Percentiles rank a stretch among this genome's conserved stretches.
Conservation (phyloP, 2,888 invertebrate species). For the Leucoma salicis region DNA sequence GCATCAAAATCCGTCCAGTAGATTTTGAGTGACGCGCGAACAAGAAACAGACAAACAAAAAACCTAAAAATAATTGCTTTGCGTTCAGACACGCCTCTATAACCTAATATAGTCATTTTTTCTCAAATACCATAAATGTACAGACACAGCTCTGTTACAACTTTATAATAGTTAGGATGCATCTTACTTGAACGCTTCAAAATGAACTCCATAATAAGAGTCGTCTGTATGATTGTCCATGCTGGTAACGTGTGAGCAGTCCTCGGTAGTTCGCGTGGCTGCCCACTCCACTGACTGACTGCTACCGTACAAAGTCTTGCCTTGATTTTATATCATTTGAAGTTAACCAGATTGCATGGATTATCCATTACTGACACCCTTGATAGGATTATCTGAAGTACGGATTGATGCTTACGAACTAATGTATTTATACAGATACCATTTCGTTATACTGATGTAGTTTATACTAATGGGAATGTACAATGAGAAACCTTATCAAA, state of each 20-base stretch:
- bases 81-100: too few species aligned
- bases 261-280: slow-evolving; percentile 65
- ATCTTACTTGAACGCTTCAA: slow-evolving; percentile 68
- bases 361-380: slow-evolving; percentile 61
- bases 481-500: slow-evolving; percentile 33
- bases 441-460: not conserved
- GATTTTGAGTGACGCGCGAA: too few species aligned
- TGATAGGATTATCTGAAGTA: slow-evolving; percentile 72
- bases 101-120: too few species aligned
- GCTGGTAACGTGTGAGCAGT: slow-evolving; percentile 62
- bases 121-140: too few species aligned
- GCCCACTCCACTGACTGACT: slow-evolving; percentile 77
- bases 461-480: slow-evolving; percentile 8
- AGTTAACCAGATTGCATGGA: slow-evolving; percentile 66
- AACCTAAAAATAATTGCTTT: too few species aligned
- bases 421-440: slow-evolving; percentile 20
- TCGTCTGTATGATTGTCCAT: slow-evolving; percentile 67
- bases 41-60: too few species aligned
- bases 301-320: slow-evolving; percentile 38
- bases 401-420: slow-evolving; percentile 59
- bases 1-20: too few species aligned
- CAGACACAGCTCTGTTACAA: too few species aligned
- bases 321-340: slow-evolving; percentile 60
- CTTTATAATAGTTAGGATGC: not conserved
- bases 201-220: slow-evolving; percentile 63